Evolutionary conservation across 2,797 vertebrate species (phyloP).

Genomic region (Paratrypauchen microcephalus): DNA sequence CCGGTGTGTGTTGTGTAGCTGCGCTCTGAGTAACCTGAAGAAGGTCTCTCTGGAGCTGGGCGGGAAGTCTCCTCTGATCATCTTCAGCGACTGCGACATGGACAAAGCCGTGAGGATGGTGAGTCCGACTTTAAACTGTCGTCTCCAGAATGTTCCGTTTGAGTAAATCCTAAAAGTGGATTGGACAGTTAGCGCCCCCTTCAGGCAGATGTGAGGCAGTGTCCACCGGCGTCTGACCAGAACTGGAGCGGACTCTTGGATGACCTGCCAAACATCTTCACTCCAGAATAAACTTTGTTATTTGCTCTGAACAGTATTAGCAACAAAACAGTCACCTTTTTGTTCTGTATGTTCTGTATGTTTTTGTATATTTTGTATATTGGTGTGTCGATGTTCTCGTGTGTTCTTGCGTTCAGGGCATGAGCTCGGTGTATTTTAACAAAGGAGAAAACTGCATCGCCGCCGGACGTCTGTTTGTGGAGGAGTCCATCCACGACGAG

Average conservation of each 20-base stretch:
- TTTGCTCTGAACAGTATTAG: too few species aligned
- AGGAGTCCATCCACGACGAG: slow-evolving; percentile 82
- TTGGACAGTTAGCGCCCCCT: too few species aligned
- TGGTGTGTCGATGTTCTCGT: not conserved
- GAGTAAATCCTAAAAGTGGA: too few species aligned
- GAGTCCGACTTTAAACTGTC: not conserved
- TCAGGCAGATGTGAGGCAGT: too few species aligned
- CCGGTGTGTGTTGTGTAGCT: slow-evolving; percentile 63
- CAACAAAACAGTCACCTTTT: too few species aligned
- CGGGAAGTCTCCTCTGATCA: slow-evolving; percentile 89
- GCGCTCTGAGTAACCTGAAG: slow-evolving; percentile 86
- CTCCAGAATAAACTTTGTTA: too few species aligned
- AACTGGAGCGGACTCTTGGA: too few species aligned
- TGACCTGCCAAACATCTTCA: too few species aligned
- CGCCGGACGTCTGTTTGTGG: slow-evolving; percentile 85
- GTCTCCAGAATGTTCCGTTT: not conserved
- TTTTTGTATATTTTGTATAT: too few species aligned
- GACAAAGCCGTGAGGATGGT: slow-evolving; percentile 89
- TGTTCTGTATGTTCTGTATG: too few species aligned
- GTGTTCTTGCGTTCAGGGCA: slow-evolving; percentile 69
- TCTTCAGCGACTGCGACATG: slow-evolving; percentile 88
- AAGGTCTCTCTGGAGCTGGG: slow-evolving; percentile 90
- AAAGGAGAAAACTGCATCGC: slow-evolving; percentile 93
- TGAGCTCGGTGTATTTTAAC: slow-evolving; percentile 91
- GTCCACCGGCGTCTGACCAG: too few species aligned